Evolutionary conservation across 2,888 invertebrate genomes (phyloP).

Genomic region (Hydropsyche betteni): DNA sequence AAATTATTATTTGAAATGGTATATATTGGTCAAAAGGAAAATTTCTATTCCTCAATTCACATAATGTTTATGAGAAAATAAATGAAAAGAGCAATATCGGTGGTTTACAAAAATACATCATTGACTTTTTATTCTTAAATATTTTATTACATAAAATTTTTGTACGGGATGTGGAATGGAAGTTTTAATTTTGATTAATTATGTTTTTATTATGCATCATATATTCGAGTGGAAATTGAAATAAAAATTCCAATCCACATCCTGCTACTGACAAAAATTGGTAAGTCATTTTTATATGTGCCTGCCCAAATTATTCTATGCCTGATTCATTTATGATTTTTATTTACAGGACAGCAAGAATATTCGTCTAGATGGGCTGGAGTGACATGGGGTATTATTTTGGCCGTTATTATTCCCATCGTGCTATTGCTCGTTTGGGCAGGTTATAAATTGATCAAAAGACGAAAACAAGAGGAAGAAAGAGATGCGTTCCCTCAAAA

Average conservation of each 20-base stretch:
- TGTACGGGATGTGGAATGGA: constrained; percentile 60
- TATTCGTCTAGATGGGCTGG: constrained; percentile 80
- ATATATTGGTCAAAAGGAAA: constrained; percentile 37
- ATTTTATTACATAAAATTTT: not conserved
- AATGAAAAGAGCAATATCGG: constrained; percentile 46
- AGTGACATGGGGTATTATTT: constrained; percentile 78
- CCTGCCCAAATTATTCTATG: constrained; percentile 7
- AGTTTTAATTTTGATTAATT: constrained; percentile 63
- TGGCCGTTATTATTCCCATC: constrained; percentile 80
- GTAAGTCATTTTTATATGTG: constrained; percentile 15
- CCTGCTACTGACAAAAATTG: not conserved
- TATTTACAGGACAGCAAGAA: constrained; percentile 76
- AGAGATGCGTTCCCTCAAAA: constrained; percentile 58
- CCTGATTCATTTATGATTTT: constrained; percentile 31
- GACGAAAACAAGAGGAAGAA: constrained; percentile 63
- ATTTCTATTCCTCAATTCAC: constrained; percentile 48
- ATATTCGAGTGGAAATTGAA: constrained; percentile 1
- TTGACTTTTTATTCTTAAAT: not conserved
- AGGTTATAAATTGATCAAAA: constrained; percentile 70
- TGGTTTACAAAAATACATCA: constrained; percentile 20
- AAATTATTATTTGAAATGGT: not conserved
- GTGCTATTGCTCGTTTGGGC: constrained; percentile 74
- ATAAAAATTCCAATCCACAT: constrained; percentile 50
- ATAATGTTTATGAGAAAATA: not conserved
- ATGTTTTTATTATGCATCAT: constrained; percentile 8